Evolutionary conservation across 2,797 vertebrate genomes (phyloP).

Genomic region (Neomorphus geoffroyi): DNA sequence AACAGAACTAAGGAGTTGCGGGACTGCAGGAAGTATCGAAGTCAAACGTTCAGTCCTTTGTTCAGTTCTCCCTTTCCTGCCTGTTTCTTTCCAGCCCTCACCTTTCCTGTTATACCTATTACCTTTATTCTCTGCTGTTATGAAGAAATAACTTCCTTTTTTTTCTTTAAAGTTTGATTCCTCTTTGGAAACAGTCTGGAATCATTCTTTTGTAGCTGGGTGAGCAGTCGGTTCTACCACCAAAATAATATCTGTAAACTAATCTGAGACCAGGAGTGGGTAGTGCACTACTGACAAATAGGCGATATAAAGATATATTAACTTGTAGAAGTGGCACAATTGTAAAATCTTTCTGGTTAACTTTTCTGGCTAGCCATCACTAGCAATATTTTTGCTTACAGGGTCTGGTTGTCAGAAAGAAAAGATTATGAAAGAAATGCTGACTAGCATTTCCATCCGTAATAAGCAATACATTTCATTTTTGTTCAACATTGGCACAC

Average conservation of each 20-base stretch:
- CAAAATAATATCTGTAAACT: neutral
- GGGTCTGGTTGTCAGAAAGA: neutral
- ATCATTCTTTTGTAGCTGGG: neutral
- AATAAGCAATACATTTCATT: neutral
- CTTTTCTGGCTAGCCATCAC: neutral
- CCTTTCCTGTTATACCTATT: neutral
- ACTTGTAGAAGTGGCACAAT: neutral
- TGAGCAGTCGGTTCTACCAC: neutral
- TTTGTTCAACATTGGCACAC: neutral
- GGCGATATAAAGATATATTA: neutral
- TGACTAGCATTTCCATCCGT: neutral
- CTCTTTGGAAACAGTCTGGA: neutral
- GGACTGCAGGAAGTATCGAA: neutral
- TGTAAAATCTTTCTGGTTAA: neutral
- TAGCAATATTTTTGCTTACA: neutral
- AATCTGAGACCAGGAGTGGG: neutral
- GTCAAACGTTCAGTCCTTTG: neutral
- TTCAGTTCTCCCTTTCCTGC: neutral
- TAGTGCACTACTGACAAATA: neutral
- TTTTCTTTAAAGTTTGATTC: neutral
- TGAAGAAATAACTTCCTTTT: neutral
- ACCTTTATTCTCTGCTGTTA: neutral
- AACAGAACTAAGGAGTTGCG: neutral
- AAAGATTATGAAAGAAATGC: neutral
- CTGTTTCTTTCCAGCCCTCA: neutral